These are phyloP conservation scores for Donacobius atricapilla DNA, from an alignment of 2,113 vertebrate genomes.

Conservation along the genomic window DNA sequence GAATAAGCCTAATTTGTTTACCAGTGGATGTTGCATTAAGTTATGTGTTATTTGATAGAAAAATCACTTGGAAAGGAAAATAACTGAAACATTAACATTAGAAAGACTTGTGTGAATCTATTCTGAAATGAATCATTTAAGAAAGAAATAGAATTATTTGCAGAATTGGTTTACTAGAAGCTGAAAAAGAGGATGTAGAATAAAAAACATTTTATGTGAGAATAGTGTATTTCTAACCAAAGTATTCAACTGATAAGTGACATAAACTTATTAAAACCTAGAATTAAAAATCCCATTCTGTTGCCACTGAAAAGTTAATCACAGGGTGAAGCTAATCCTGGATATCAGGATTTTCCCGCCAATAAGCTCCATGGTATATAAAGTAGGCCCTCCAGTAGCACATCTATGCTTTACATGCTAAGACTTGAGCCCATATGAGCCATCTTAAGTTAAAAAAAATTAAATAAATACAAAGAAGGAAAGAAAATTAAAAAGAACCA, in stretches of 20 bases:
- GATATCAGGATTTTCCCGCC: constrained; percentile 50
- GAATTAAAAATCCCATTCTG: constrained; percentile 39
- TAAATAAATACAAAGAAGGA: background rate
- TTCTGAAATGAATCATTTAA: background rate
- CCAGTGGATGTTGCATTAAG: background rate
- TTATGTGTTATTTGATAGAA: background rate
- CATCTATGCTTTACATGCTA: background rate
- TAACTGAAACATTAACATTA: background rate
- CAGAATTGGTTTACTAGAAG: background rate
- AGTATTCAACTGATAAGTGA: constrained; percentile 19
- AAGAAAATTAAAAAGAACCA: background rate
- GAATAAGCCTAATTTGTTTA: background rate
- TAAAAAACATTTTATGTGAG: background rate
- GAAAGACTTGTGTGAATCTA: background rate
- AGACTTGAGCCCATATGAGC: background rate
- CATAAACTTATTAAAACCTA: constrained; percentile 52
- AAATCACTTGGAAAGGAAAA: background rate
- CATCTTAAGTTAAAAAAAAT: background rate
- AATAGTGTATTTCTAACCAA: background rate
- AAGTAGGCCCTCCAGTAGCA: background rate
- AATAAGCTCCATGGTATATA: background rate
- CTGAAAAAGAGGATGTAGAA: background rate
- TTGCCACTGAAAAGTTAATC: constrained; percentile 58
- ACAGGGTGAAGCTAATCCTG: constrained; percentile 42
- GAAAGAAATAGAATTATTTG: constrained; percentile 7